These are phyloP conservation scores for Acanthochromis polyacanthus DNA, from an alignment of 2,113 vertebrate species.

Conservation along the genomic window DNA sequence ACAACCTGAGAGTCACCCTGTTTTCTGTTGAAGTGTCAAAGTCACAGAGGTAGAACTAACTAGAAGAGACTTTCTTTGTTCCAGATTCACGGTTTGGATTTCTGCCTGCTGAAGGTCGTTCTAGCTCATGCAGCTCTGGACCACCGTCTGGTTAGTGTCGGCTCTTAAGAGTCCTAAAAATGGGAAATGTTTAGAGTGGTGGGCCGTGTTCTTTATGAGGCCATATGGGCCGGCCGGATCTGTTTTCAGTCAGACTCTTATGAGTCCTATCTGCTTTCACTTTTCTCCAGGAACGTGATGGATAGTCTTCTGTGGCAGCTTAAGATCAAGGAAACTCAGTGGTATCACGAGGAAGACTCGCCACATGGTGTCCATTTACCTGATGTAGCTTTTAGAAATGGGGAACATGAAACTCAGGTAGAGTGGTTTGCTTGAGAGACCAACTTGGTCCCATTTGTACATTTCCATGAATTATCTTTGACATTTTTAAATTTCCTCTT, in stretches of 20 bases:
- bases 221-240: slow-evolving; percentile 51
- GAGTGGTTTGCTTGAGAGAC: background rate
- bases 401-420: slow-evolving; percentile 34
- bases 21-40: background rate
- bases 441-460: background rate
- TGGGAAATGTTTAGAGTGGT: slow-evolving; percentile 72
- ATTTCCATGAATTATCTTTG: no score
- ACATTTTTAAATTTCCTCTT: no score
- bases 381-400: background rate
- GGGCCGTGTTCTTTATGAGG: slow-evolving; percentile 55
- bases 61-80: slow-evolving; percentile 12
- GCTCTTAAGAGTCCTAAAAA: slow-evolving; percentile 55
- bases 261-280: slow-evolving; percentile 68
- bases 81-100: background rate
- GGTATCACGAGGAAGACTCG: slow-evolving; percentile 40
- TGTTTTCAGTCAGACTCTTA: slow-evolving; percentile 74
- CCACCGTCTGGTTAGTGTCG: slow-evolving; percentile 59
- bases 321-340: slow-evolving; percentile 57
- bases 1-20: background rate
- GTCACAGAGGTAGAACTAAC: slow-evolving; percentile 6
- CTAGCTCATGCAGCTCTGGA: background rate
- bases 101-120: background rate
- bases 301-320: slow-evolving; percentile 47
- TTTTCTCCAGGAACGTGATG: slow-evolving; percentile 60
- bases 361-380: slow-evolving; percentile 64